Evolutionary conservation across 2,113 vertebrate genomes (phyloP).

Genomic region (Menura novaehollandiae): DNA sequence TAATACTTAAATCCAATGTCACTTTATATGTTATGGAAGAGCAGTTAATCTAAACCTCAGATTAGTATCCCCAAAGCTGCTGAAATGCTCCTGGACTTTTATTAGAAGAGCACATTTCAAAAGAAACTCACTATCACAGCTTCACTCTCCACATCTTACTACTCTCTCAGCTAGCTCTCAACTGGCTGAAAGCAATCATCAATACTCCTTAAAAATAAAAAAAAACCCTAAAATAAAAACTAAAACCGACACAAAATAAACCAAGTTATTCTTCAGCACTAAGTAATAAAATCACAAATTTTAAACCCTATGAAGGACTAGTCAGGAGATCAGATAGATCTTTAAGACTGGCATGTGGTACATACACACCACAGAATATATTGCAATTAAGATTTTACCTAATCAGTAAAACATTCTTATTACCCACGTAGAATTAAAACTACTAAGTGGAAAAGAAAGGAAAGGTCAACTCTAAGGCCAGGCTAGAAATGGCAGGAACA

Average conservation of each 20-base stretch:
- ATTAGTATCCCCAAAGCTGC: background rate
- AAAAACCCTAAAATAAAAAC: background rate
- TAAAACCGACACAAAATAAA: background rate
- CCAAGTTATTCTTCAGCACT: background rate
- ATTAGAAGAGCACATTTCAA: background rate
- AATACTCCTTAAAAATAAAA: background rate
- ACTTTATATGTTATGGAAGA: background rate
- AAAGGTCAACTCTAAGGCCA: background rate
- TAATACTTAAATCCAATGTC: background rate
- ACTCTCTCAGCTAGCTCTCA: background rate
- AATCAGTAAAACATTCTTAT: background rate
- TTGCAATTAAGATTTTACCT: background rate
- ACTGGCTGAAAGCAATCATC: background rate
- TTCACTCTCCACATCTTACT: background rate
- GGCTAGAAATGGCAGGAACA: background rate
- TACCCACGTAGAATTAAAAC: background rate
- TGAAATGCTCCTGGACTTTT: background rate
- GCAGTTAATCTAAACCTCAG: background rate
- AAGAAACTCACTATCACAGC: background rate
- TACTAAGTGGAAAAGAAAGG: background rate
- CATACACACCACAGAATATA: background rate
- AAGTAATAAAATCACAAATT: background rate
- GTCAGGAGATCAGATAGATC: background rate
- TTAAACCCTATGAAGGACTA: background rate
- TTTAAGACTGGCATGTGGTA: background rate